Conservation (phyloP, 2,797 vertebrate species). For the Chromis chromis region DNA sequence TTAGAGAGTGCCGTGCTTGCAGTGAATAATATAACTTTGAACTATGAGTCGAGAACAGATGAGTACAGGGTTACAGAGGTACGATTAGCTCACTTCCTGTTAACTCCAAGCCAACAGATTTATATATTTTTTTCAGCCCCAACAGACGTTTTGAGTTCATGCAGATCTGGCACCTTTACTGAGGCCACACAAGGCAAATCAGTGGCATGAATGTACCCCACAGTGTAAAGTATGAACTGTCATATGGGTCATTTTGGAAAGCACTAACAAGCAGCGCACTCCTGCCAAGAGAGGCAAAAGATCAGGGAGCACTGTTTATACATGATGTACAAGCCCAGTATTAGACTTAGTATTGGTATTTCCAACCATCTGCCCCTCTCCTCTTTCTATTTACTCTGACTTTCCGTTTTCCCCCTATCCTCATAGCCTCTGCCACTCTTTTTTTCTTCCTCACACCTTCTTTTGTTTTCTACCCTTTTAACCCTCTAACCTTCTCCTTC, state of each 20-base stretch:
- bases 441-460: not conserved
- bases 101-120: no score
- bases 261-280: not conserved
- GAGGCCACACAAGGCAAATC: not conserved
- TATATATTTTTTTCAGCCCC: no score
- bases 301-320: not conserved
- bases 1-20: no score
- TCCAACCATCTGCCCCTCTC: not conserved
- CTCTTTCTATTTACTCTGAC: conserved; percentile 3
- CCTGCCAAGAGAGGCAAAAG: not conserved
- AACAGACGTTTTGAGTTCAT: no score
- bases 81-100: no score
- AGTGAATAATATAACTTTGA: no score
- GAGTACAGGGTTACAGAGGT: no score
- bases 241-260: not conserved
- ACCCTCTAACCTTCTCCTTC: conserved; percentile 16
- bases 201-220: not conserved
- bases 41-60: no score
- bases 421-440: not conserved
- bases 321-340: not conserved
- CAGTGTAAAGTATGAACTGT: not conserved
- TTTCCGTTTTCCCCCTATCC: not conserved
- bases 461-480: conserved; percentile 1
- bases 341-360: not conserved
- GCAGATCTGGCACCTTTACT: no score